Conservation (phyloP, 2,113 vertebrate genomes). For the Leucosticte australis region DNA sequence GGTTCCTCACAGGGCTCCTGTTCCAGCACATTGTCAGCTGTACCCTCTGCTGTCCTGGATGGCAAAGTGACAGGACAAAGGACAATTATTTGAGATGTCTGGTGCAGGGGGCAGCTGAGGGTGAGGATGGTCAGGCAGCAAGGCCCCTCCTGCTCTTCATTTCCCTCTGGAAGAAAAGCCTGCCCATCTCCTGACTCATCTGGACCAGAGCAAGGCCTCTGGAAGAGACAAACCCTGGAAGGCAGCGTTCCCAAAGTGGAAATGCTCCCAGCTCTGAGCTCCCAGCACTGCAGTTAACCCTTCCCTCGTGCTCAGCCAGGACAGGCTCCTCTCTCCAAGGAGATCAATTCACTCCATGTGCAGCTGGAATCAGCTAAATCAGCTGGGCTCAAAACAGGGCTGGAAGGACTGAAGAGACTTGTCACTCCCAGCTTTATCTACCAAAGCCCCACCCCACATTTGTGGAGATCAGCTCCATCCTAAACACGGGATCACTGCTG, state of each 20-base stretch:
- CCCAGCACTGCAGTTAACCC: fast-evolving
- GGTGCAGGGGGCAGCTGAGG: background rate
- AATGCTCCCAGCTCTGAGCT: background rate
- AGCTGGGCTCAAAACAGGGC: background rate
- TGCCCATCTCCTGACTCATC: background rate
- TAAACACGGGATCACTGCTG: fast-evolving
- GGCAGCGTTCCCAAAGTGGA: fast-evolving
- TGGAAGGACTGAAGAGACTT: background rate
- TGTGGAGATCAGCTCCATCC: fast-evolving
- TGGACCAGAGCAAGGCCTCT: background rate
- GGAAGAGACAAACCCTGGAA: background rate
- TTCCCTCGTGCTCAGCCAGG: fast-evolving
- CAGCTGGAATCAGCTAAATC: background rate
- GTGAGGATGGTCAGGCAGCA: background rate
- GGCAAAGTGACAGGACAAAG: background rate
- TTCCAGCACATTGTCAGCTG: fast-evolving
- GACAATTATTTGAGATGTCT: background rate
- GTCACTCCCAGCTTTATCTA: background rate
- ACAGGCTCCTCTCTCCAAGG: background rate
- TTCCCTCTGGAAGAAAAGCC: background rate
- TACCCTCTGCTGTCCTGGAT: background rate
- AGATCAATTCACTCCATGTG: fast-evolving
- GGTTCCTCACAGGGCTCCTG: too few relatives aligned
- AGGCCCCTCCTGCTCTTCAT: background rate
- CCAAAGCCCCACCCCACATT: fast-evolving